These are phyloP conservation scores for Butastur rufipennis DNA, from an alignment of 2,113 vertebrate genomes.

Conservation along the genomic window DNA sequence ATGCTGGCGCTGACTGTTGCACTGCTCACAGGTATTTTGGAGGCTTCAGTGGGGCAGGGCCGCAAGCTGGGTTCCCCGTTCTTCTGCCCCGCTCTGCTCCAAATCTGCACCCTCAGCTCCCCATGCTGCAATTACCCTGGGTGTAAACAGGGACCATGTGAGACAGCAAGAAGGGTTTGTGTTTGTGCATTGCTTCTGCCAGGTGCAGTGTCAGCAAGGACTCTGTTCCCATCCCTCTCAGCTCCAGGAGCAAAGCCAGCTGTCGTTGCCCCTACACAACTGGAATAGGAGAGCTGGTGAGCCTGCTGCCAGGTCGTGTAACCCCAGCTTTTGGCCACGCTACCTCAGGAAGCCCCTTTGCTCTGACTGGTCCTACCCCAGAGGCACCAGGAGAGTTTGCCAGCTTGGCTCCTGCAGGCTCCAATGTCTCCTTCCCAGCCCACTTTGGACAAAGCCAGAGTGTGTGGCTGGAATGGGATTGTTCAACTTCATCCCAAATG, in stretches of 20 bases:
- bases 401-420: background rate
- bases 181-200: background rate
- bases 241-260: background rate
- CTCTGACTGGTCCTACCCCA: background rate
- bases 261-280: background rate
- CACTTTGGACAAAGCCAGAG: background rate
- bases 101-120: background rate
- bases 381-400: background rate
- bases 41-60: background rate
- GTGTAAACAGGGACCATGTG: rapidly evolving
- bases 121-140: rapidly evolving
- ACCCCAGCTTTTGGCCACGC: background rate
- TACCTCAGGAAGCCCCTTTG: background rate
- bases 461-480: background rate
- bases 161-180: background rate
- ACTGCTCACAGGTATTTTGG: background rate
- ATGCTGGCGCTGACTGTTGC: background rate
- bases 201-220: rapidly evolving
- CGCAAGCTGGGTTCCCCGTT: background rate
- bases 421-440: background rate
- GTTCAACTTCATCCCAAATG: background rate
- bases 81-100: background rate
- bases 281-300: background rate
- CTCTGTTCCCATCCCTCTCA: background rate
- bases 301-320: rapidly evolving